These are phyloP conservation scores for Nephrotoma guestfalica DNA, from an alignment of 2,888 invertebrate genomes.

Conservation along the genomic window DNA sequence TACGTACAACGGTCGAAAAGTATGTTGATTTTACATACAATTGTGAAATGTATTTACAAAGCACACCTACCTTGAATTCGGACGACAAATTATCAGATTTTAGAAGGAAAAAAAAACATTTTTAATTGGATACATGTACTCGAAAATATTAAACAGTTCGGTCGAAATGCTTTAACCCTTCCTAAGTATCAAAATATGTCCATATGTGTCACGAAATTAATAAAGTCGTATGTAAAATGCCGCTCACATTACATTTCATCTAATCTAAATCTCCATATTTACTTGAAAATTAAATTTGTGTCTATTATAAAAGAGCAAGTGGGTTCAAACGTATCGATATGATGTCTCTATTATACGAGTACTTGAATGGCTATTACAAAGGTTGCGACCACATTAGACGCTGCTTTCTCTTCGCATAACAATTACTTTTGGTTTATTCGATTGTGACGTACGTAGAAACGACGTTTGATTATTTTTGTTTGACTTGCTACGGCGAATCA, in stretches of 20 bases:
- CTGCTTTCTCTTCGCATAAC: background rate
- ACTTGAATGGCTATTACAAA: background rate
- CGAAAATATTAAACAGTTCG: background rate
- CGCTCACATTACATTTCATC: background rate
- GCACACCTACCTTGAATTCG: background rate
- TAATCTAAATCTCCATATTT: background rate
- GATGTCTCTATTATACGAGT: background rate
- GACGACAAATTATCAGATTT: background rate
- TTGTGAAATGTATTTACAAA: background rate
- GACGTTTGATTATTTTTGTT: background rate
- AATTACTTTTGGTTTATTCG: background rate
- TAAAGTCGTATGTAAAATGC: background rate
- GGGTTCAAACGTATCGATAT: background rate
- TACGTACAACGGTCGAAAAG: background rate
- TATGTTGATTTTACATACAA: background rate
- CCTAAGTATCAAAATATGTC: background rate
- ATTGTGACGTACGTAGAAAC: background rate
- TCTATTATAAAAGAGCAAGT: background rate
- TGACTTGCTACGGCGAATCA: background rate
- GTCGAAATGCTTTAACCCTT: background rate
- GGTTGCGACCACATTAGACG: background rate
- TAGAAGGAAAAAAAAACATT: background rate
- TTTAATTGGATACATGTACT: background rate
- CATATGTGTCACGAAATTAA: background rate
- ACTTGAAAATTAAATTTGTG: background rate